A percentile compares a stretch with the other conserved stretches of the same genome.
phyloP scores from a whole-genome alignment of 2,797 vertebrate genomes.

The Megalops cyprinoides region DNA sequence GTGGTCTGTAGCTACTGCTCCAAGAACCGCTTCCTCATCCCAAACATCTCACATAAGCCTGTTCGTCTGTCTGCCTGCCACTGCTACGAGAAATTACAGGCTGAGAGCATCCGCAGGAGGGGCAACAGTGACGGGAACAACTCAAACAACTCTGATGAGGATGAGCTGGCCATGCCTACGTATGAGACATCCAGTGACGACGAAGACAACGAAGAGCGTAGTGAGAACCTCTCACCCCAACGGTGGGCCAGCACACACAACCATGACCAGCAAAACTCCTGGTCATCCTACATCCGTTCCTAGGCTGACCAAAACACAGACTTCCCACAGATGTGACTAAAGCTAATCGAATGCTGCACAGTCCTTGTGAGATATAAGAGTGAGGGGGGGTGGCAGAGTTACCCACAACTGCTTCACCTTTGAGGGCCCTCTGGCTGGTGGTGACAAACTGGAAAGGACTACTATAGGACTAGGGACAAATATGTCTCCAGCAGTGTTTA shows the following conservation, averaged over 20 bases:
- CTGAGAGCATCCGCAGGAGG: slow-evolving; percentile 47
- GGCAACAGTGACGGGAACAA: slow-evolving; percentile 43
- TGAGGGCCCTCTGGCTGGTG: too few relatives aligned
- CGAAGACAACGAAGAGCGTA: slow-evolving; percentile 45
- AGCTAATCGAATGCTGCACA: background rate
- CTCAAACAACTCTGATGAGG: slow-evolving; percentile 20
- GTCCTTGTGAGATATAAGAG: background rate
- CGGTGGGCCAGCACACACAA: background rate
- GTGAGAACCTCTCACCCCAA: background rate
- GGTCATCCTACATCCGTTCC: background rate
- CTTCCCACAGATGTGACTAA: background rate
- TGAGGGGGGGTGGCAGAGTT: background rate
- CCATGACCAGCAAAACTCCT: background rate
- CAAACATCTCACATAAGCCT: slow-evolving; percentile 74
- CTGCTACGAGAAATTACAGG: slow-evolving; percentile 70
- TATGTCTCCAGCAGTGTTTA: too few relatives aligned
- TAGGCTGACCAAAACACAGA: background rate
- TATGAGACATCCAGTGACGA: slow-evolving; percentile 69
- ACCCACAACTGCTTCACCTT: too few relatives aligned
- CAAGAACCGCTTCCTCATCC: slow-evolving; percentile 73
- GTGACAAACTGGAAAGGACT: too few relatives aligned
- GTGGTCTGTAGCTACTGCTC: slow-evolving; percentile 88
- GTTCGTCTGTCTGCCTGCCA: slow-evolving; percentile 78
- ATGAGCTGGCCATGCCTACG: slow-evolving; percentile 5
- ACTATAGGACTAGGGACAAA: background rate